Evolutionary conservation across 2,888 invertebrate genomes (phyloP).

Genomic region (Meteorus cinctellus): DNA sequence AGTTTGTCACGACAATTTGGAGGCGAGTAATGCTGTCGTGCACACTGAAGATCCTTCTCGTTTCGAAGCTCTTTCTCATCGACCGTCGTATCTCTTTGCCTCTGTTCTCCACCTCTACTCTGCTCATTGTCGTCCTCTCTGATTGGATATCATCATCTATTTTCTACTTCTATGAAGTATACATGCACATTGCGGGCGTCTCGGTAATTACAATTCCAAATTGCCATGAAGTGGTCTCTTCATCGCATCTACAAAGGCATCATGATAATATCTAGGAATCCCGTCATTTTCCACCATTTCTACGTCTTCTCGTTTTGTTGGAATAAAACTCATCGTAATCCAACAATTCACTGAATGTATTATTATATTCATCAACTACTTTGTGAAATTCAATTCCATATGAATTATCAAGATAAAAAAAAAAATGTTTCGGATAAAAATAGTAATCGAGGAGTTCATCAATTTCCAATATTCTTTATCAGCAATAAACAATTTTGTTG

Average conservation of each 20-base stretch:
- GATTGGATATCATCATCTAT: conserved; percentile 32
- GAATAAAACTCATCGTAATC: background rate
- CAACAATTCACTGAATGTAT: background rate
- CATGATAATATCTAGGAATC: background rate
- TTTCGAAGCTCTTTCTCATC: conserved; percentile 37
- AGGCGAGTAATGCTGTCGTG: conserved; percentile 14
- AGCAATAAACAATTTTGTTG: no score
- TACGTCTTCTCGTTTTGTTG: background rate
- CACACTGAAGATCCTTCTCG: conserved; percentile 38
- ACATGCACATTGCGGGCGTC: background rate
- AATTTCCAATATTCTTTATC: no score
- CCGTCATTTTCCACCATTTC: background rate
- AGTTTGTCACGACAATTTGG: conserved; percentile 17
- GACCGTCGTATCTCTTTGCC: conserved; percentile 17
- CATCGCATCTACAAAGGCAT: background rate
- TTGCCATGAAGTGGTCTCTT: conserved; percentile 17
- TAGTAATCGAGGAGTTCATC: no score
- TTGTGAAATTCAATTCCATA: no score
- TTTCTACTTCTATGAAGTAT: conserved; percentile 45
- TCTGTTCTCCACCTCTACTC: conserved; percentile 22
- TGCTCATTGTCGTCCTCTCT: conserved; percentile 14
- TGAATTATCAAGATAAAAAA: no score
- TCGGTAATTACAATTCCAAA: conserved; percentile 1
- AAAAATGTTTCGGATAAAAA: no score
- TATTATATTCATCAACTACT: no score